Base-by-base conservation (phyloP, 2,888 invertebrate genomes). In the Calliopum simillimum region DNA sequence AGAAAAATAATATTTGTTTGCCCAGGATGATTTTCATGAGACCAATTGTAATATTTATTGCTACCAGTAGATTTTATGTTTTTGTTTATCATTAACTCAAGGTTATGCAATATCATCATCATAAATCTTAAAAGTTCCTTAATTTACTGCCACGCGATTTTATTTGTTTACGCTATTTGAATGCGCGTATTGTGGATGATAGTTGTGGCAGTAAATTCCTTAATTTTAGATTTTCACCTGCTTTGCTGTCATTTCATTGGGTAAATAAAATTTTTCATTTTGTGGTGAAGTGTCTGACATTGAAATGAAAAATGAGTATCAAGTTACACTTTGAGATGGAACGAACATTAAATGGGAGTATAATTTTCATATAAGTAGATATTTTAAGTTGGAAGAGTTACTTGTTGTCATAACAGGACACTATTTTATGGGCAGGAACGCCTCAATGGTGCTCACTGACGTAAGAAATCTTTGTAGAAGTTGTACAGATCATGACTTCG, bases 211-310 rank as follows among this genome's bases (percentile, higher is more conserved):
- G 33, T 33, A 33, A 33, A 5, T 33, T 33, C 33, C 8, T 8
- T 33, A 33, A 33, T 33, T 33, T 33, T 33, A 33, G 33, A 65
- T 55, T 65, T 55, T 65, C 65, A 65, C 65, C 65, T 65, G 65
- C 53, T 55, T 65, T 5, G 43, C 65, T 65, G 65, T 53, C 65
- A 65, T 41, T 55, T 51, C n/a, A 55, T 55, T n/a, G 21, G 44
- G 16, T 5, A 43, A 53, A 65, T 65, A 65, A 53, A 55, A 65
- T 65, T 65, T 65, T 44, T 65, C 55, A 65, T 53, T 33, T 13
- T 41, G 6, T 25, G 53, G 43, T 43, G 8, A 53, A 25, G 19
- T 19, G 44, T 12, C 63, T 33, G 65, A 41, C 43, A 19, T n/a
- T 19, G 21, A n/a, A 11, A 43, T 65, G 65, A 44, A 43, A 65